These are phyloP conservation scores for Chascanopsetta lugubris DNA, from an alignment of 2,113 vertebrate genomes.

Conservation along the genomic window DNA sequence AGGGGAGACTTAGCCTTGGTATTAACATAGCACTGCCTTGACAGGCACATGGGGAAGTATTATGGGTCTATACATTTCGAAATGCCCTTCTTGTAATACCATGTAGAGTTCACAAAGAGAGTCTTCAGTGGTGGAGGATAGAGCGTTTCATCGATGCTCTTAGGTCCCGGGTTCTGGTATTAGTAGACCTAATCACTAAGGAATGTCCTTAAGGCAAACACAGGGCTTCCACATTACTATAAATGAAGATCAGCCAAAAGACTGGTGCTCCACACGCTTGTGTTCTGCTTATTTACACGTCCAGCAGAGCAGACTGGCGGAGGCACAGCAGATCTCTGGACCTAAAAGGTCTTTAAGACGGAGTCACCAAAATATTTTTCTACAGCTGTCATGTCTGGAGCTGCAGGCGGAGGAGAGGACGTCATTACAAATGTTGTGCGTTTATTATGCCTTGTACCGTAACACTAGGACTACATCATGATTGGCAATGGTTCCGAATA, in stretches of 20 bases:
- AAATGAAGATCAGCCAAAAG: constrained; percentile 69
- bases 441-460: not conserved
- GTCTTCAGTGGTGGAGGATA: constrained; percentile 22
- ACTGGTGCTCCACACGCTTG: constrained; percentile 57
- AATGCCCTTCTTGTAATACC: constrained; percentile 16
- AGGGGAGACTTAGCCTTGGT: not conserved
- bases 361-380: constrained; percentile 32
- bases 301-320: constrained; percentile 12
- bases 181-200: constrained; percentile 68
- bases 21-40: constrained; percentile 6
- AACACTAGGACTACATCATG: not conserved
- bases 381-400: not conserved
- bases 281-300: constrained; percentile 58
- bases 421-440: not conserved
- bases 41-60: not conserved
- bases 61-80: not conserved
- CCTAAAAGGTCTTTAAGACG: constrained; percentile 35
- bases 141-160: constrained; percentile 50
- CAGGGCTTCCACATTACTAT: constrained; percentile 68
- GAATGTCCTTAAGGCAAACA: constrained; percentile 78
- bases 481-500: no score
- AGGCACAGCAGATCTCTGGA: constrained; percentile 10
- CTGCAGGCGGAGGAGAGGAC: not conserved
- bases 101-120: constrained; percentile 8
- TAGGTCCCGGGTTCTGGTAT: constrained; percentile 62